phyloP scores from a whole-genome alignment of 1,140 invertebrate genomes.

The Scaptodrosophila lebanonensis region DNA sequence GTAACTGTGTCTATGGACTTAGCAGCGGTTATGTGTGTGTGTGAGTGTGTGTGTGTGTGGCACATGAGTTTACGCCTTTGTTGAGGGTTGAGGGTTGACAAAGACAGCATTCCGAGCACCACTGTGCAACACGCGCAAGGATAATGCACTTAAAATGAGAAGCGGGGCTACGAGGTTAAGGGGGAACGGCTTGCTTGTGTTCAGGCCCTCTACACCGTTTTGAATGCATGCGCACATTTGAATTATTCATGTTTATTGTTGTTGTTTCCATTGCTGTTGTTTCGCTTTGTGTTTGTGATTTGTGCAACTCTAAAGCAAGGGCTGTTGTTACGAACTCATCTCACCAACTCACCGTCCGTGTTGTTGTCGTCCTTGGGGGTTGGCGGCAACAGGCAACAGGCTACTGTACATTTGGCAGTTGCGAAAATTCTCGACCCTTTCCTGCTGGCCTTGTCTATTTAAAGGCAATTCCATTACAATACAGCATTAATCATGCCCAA shows the following conservation, averaged over 20 bases:
- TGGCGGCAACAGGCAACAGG: slow-evolving; percentile 46
- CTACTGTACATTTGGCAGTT: slow-evolving; percentile 53
- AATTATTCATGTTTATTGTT: slow-evolving; percentile 61
- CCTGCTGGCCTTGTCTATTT: slow-evolving; percentile 32
- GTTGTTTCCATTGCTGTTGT: slow-evolving; percentile 25
- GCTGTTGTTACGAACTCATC: slow-evolving; percentile 11
- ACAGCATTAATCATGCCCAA: slow-evolving; percentile 61
- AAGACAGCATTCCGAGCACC: background rate
- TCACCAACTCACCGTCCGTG: slow-evolving; percentile 19
- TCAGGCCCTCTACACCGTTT: slow-evolving; percentile 9
- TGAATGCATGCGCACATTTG: slow-evolving; percentile 20
- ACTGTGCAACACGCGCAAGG: slow-evolving; percentile 30
- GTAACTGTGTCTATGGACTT: too few relatives aligned
- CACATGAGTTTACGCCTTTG: slow-evolving; percentile 3
- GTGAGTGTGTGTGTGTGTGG: background rate
- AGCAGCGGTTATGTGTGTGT: too few relatives aligned
- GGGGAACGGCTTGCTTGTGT: slow-evolving; percentile 13
- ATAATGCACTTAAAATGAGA: slow-evolving; percentile 38
- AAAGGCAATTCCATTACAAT: slow-evolving; percentile 69
- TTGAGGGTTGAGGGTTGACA: slow-evolving; percentile 11
- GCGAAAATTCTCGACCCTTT: slow-evolving; percentile 16
- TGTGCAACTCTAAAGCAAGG: slow-evolving; percentile 5
- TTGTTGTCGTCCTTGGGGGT: slow-evolving; percentile 51
- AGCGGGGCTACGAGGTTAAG: too few relatives aligned
- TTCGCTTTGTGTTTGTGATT: too few relatives aligned